Evolutionary conservation across 1,140 invertebrate genomes (phyloP).

Genomic region (Eriosoma lanigerum): DNA sequence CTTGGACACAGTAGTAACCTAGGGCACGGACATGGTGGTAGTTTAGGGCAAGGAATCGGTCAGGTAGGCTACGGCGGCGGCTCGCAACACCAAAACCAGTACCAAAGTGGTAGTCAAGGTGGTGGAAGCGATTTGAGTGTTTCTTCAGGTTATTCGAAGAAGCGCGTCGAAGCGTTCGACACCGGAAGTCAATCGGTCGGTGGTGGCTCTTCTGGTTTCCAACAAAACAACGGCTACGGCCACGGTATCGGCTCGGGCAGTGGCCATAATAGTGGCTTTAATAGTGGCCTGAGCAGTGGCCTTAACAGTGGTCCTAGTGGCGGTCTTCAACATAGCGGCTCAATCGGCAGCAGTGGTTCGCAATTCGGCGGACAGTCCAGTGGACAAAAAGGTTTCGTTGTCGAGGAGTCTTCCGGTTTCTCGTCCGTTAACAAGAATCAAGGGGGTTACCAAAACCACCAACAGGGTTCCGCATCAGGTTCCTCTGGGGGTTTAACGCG

Average conservation of each 20-base stretch:
- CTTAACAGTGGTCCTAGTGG: not conserved
- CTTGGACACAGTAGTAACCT: too few species aligned
- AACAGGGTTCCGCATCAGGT: not conserved
- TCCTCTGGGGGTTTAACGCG: not conserved
- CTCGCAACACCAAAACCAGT: not conserved
- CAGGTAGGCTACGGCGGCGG: not conserved
- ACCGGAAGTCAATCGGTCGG: not conserved
- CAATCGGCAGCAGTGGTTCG: not conserved
- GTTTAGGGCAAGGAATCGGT: not conserved
- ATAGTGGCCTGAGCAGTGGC: not conserved
- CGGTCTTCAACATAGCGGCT: too few species aligned
- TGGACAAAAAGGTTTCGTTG: not conserved
- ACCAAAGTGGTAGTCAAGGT: not conserved
- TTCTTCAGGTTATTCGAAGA: not conserved
- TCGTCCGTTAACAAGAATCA: not conserved
- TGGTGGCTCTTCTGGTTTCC: not conserved
- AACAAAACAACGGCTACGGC: not conserved
- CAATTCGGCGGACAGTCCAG: not conserved
- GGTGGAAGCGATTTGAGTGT: not conserved
- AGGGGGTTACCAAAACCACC: not conserved
- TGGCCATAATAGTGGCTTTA: not conserved
- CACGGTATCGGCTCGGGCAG: not conserved
- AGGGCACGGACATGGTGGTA: not conserved
- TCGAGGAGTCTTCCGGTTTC: slow-evolving; percentile 7
- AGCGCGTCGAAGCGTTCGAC: not conserved